Evolutionary conservation across 2,888 invertebrate species (phyloP), one percentile per base, ranked within the genome.

Genomic region (Limulus polyphemus): DNA sequence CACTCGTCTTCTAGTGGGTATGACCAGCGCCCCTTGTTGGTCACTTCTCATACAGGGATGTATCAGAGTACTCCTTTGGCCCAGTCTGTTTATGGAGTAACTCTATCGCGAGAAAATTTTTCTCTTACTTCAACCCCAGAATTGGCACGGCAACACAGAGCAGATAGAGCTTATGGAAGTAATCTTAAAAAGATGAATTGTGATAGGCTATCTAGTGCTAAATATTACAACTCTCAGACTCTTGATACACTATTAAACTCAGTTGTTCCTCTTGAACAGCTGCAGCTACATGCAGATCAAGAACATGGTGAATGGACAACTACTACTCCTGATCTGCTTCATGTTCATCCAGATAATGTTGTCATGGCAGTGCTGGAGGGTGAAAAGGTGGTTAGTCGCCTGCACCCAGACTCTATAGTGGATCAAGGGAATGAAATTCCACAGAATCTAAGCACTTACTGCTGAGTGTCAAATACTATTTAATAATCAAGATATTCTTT

Each of bases 321-420:
- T 16, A 13, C 46, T 14, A 48, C 64, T 10, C 66, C 66, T 3
- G 66, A 66, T 17, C 55, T 66, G 47, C 48, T 66, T 48, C 61
- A 63, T 4, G 62, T 63, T 61, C 67, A 65, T 10, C 60, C 58
- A 12, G 67, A 67, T 52, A 67, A 67, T 51, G 65, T 65, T 16
- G 68, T 68, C 17, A 67, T 68, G 63, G 68, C 68, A 2, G 65
- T 68, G 12, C 56, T 68, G 16, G 68, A 68, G 54, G 68, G 68
- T 0, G 67, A 68, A 58, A 67, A 67, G 57, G 68, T 68, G 11
- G 67, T 68, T 47, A 67, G 62, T 47, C 64, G 68, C 12, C 62
- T 68, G 17, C 67, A 65, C 47, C 65, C 67, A 5, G 67, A 68
- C 55, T 32, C 32, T 32, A 3, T 32, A 32, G 32, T 32, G 32